These are phyloP conservation scores for Myripristis jacobus DNA, from an alignment of 2,797 vertebrate genomes.

Conservation along the genomic window DNA sequence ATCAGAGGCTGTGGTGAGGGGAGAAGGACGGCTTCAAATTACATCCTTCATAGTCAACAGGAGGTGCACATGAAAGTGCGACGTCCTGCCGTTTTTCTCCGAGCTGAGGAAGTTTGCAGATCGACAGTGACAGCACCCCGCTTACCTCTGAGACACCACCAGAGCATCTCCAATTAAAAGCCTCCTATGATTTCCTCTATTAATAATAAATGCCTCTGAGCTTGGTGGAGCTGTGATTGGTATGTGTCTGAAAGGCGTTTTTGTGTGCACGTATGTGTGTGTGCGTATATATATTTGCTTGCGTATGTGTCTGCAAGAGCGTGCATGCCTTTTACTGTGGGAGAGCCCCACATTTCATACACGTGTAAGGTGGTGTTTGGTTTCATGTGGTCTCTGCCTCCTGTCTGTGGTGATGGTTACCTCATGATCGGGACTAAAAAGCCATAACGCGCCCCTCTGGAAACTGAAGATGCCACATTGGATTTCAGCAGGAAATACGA, in stretches of 20 bases:
- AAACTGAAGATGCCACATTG: constrained; percentile 85
- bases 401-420: constrained; percentile 75
- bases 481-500: constrained; percentile 83
- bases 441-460: constrained; percentile 72
- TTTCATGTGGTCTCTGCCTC: constrained; percentile 75
- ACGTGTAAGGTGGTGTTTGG: constrained; percentile 55
- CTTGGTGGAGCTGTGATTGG: constrained; percentile 61
- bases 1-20: constrained; percentile 78
- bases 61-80: constrained; percentile 83
- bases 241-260: constrained; percentile 60
- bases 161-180: constrained; percentile 84
- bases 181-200: constrained; percentile 82
- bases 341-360: constrained; percentile 38
- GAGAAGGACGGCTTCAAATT: constrained; percentile 82
- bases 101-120: constrained; percentile 78
- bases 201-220: constrained; percentile 82
- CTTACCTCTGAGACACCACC: constrained; percentile 78
- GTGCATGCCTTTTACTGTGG: background rate
- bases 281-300: constrained; percentile 35
- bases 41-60: constrained; percentile 84
- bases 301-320: constrained; percentile 24
- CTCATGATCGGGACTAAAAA: constrained; percentile 76
- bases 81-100: constrained; percentile 75
- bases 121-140: constrained; percentile 81
- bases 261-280: constrained; percentile 20